phyloP scores from a whole-genome alignment of 1,140 invertebrate genomes.

The Drosophila kurseongensis region DNA sequence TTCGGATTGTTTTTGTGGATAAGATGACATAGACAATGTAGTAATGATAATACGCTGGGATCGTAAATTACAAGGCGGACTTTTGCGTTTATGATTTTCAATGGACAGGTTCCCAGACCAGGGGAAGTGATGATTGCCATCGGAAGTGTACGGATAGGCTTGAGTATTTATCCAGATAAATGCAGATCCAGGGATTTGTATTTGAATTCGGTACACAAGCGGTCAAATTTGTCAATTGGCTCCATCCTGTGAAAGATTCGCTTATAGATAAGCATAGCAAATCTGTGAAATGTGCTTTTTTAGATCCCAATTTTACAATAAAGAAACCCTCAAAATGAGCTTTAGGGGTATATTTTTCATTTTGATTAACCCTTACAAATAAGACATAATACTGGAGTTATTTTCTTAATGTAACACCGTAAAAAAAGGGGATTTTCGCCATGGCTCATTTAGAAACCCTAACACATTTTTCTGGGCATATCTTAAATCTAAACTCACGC shows the following conservation, averaged over 20 bases:
- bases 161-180: slow-evolving; percentile 17
- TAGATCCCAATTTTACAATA: too few species aligned
- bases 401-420: slow-evolving; percentile 16
- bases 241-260: slow-evolving; percentile 26
- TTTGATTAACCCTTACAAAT: neutral
- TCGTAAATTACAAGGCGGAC: slow-evolving; percentile 26
- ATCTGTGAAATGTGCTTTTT: neutral
- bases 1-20: slow-evolving; percentile 40
- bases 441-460: slow-evolving; percentile 51
- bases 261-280: neutral
- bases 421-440: slow-evolving; percentile 9
- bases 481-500: slow-evolving; percentile 32
- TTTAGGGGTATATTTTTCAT: too few species aligned
- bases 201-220: slow-evolving; percentile 23
- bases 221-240: slow-evolving; percentile 25
- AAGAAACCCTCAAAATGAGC: neutral
- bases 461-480: slow-evolving; percentile 21
- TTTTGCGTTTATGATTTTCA: slow-evolving; percentile 25
- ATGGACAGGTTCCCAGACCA: slow-evolving; percentile 20
- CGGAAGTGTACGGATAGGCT: slow-evolving; percentile 14
- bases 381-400: neutral
- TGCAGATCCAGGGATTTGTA: slow-evolving; percentile 15
- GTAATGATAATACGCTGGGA: slow-evolving; percentile 31
- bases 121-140: slow-evolving; percentile 34
- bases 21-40: slow-evolving; percentile 44